Evolutionary conservation across 2,888 invertebrate species (phyloP).

Genomic region (Drosophila subsilvestris): DNA sequence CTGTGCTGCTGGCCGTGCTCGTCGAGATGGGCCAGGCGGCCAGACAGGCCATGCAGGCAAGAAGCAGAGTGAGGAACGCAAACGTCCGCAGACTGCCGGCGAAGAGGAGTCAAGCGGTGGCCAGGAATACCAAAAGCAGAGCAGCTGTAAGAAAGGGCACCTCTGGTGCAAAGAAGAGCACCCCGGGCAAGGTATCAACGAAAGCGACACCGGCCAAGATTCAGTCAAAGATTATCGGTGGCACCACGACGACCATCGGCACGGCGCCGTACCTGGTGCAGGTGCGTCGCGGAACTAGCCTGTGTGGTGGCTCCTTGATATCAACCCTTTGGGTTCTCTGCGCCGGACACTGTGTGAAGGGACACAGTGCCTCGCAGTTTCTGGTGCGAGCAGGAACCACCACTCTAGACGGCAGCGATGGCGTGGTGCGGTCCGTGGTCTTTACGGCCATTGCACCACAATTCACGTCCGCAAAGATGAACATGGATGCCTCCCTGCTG

Average conservation of each 20-base stretch:
- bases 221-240: slow-evolving; percentile 49
- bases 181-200: neutral
- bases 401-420: slow-evolving; percentile 46
- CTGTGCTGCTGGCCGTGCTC: slow-evolving; percentile 47
- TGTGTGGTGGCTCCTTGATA: slow-evolving; percentile 71
- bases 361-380: slow-evolving; percentile 15
- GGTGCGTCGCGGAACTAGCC: slow-evolving; percentile 15
- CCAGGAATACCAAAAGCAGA: slow-evolving; percentile 1
- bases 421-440: slow-evolving; percentile 35
- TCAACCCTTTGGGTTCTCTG: slow-evolving; percentile 54
- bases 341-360: slow-evolving; percentile 68
- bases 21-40: slow-evolving; percentile 11
- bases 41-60: neutral
- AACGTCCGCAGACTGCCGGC: neutral
- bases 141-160: neutral
- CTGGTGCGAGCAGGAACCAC: slow-evolving; percentile 60
- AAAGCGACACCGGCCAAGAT: slow-evolving; percentile 14
- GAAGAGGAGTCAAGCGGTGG: neutral
- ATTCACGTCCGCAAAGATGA: slow-evolving; percentile 31
- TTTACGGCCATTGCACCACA: slow-evolving; percentile 6
- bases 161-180: neutral
- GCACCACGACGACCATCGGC: slow-evolving; percentile 33
- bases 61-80: neutral
- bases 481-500: slow-evolving; percentile 65
- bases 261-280: slow-evolving; percentile 46